phyloP scores from a whole-genome alignment of 1,140 invertebrate genomes.

The Euglossa dilemma region DNA sequence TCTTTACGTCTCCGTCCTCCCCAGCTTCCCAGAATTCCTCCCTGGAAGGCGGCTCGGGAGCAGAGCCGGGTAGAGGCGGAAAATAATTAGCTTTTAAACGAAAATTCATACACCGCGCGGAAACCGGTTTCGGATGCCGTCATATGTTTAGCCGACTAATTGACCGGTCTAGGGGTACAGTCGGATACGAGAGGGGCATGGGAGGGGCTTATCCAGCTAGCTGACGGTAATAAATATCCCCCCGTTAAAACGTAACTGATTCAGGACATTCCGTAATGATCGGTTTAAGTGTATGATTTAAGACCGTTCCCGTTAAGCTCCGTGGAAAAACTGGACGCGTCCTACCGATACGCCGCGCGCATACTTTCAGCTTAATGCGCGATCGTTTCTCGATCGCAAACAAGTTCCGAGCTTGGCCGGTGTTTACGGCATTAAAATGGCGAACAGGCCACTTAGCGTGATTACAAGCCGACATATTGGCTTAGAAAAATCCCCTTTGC shows the following conservation, averaged over 20 bases:
- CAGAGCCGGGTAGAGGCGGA: not conserved
- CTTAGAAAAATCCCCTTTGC: constrained; percentile 12
- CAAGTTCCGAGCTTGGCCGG: constrained; percentile 7
- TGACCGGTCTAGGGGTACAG: not conserved
- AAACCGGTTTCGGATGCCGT: constrained; percentile 24
- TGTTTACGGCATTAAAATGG: constrained; percentile 38
- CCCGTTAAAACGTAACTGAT: constrained; percentile 39
- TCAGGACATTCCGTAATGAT: constrained; percentile 39
- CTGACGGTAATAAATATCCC: constrained; percentile 37
- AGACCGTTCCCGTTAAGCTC: constrained; percentile 41
- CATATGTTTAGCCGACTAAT: constrained; percentile 36
- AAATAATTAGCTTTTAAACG: constrained; percentile 27
- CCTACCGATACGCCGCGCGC: constrained; percentile 1
- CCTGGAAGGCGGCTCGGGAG: not conserved
- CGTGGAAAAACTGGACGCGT: constrained; percentile 33
- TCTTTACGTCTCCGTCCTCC: not conserved
- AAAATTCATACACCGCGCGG: constrained; percentile 5
- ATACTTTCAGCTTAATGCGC: constrained; percentile 15
- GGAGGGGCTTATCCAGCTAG: not conserved
- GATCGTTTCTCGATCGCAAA: constrained; percentile 41
- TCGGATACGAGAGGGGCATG: not conserved
- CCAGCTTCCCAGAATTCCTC: not conserved
- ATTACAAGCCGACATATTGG: constrained; percentile 39
- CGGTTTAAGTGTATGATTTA: constrained; percentile 49
- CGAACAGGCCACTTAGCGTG: constrained; percentile 33